Evolutionary conservation across 2,113 vertebrate species (phyloP).

Genomic region (Prunella himalayana): DNA sequence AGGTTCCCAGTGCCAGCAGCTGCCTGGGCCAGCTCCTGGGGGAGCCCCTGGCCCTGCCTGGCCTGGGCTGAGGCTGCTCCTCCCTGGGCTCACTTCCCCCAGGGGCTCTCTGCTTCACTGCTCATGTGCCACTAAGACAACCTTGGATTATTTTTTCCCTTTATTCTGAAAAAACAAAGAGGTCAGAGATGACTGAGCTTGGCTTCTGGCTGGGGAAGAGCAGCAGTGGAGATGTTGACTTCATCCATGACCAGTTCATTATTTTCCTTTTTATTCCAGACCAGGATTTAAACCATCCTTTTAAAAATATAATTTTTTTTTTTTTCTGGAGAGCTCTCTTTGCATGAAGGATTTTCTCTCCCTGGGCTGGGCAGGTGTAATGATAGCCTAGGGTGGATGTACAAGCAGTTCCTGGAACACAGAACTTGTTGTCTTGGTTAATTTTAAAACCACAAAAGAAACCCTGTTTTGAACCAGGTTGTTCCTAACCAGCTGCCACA

Average conservation of each 20-base stretch:
- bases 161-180: background rate
- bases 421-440: slow-evolving; percentile 1
- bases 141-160: background rate
- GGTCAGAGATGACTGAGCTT: background rate
- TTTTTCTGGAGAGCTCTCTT: background rate
- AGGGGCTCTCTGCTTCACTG: background rate
- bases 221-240: background rate
- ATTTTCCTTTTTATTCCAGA: background rate
- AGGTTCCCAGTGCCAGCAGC: background rate
- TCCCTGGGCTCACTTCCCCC: background rate
- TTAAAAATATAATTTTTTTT: background rate
- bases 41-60: background rate
- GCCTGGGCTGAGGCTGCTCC: accelerated
- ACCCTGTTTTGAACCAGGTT: background rate
- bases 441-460: slow-evolving; percentile 42
- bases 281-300: background rate
- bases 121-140: background rate
- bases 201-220: background rate
- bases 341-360: background rate
- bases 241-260: background rate
- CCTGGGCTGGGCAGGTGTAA: background rate
- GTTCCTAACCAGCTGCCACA: background rate
- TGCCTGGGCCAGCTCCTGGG: background rate
- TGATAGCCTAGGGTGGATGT: slow-evolving; percentile 30
- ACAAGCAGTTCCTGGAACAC: slow-evolving; percentile 1